Evolutionary conservation across 2,113 vertebrate species (phyloP).

Genomic region (Poeciliopsis turrubarensis): DNA sequence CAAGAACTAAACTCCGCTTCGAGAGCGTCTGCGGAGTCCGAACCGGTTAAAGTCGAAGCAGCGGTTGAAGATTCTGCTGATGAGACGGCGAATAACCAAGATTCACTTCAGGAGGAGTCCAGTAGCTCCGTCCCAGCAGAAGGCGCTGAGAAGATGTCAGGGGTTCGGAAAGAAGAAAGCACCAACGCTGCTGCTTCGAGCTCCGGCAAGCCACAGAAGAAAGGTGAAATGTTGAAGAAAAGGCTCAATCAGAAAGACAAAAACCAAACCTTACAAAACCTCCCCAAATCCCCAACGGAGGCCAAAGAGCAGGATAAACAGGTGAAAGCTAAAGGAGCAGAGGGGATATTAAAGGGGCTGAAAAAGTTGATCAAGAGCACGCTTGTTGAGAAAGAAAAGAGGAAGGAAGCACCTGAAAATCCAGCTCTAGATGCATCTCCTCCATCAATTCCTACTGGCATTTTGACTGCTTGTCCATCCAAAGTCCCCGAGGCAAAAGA

Average conservation of each 20-base stretch:
- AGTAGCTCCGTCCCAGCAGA: background rate
- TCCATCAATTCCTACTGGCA: background rate
- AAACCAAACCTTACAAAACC: slow-evolving; percentile 5
- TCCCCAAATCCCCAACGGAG: background rate
- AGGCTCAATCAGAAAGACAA: slow-evolving; percentile 6
- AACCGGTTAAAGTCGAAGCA: background rate
- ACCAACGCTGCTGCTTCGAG: background rate
- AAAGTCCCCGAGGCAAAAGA: background rate
- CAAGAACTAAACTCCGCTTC: background rate
- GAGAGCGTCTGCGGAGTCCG: background rate
- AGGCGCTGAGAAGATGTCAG: background rate
- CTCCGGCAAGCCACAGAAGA: slow-evolving; percentile 19
- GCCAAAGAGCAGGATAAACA: background rate
- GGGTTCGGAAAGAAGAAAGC: background rate
- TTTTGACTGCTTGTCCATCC: background rate
- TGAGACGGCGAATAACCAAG: slow-evolving; percentile 10
- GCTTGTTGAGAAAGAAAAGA: slow-evolving; percentile 1
- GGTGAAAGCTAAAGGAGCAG: background rate
- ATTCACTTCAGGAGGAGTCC: background rate
- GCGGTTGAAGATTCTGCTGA: background rate
- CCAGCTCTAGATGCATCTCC: slow-evolving; percentile 1
- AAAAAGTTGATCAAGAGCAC: background rate
- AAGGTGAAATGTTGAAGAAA: background rate
- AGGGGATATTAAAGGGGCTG: background rate
- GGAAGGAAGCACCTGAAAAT: slow-evolving; percentile 9